Conservation (phyloP, 2,113 vertebrate species). For the Xiphias gladius region DNA sequence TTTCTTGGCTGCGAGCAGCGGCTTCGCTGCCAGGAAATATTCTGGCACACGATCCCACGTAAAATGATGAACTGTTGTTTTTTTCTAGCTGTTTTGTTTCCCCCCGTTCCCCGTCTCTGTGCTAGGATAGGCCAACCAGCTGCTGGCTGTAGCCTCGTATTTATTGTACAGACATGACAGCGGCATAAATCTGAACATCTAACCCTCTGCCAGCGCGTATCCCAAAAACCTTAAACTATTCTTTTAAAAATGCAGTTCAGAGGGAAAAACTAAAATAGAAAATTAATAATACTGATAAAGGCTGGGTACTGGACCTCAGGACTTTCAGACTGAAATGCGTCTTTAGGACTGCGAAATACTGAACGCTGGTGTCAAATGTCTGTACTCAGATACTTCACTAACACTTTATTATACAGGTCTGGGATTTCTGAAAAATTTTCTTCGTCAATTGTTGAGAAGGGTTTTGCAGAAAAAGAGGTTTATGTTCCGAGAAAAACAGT, state of each 20-base stretch:
- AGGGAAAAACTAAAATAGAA: neutral
- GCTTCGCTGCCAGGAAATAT: no score
- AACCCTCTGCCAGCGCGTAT: neutral
- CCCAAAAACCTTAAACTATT: neutral
- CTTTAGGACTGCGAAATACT: neutral
- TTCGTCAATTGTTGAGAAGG: no score
- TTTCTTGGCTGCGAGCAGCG: no score
- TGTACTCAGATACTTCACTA: neutral
- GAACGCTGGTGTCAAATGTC: neutral
- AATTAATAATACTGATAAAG: neutral
- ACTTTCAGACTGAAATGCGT: neutral
- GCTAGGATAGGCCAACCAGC: slow-evolving; percentile 19
- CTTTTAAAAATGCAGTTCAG: neutral
- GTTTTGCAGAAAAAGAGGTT: neutral
- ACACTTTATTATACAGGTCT: neutral
- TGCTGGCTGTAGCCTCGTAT: neutral
- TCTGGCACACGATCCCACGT: no score
- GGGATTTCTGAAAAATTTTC: neutral
- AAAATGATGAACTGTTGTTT: no score
- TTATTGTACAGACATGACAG: neutral
- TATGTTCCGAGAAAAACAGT: neutral
- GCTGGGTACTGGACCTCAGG: neutral
- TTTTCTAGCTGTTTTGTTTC: neutral
- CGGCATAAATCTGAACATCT: neutral
- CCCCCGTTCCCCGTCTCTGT: neutral